Evolutionary conservation across 2,113 vertebrate genomes (phyloP), one percentile per base, ranked within the genome.

Genomic region (Oxyruncus cristatus): DNA sequence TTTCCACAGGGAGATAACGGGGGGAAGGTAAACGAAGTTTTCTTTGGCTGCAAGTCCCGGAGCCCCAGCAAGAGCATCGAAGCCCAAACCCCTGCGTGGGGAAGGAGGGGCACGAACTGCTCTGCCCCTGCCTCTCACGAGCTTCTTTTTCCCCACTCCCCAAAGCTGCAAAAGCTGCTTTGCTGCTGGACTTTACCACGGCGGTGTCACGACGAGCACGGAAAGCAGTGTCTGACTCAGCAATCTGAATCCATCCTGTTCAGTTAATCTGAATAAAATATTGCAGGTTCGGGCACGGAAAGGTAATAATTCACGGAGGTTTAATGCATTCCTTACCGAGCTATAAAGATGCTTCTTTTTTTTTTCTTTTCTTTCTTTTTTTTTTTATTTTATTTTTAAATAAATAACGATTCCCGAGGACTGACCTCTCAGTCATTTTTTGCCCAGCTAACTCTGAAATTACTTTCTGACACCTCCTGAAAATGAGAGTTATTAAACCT

Each of bases 81-180:
- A 47, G 4, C 14, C 52, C 21, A 39, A 56, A 42, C 9, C 5
- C 23, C 24, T 27, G 4, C 12, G 6, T 67, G 33, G 42, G 65
- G 55, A 56, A 58, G 35, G 35, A 44, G 37, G 32, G 56, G n/a
- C 46, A 62, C 42, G 28, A n/a, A 33, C 26, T n/a, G 14, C 49
- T 62, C 22, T 58, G 33, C 59, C 37, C 5, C 53, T 15, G 33
- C 66, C n/a, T 30, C 66, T 71, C 65, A 28, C 35, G 58, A 67
- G 12, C n/a, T 47, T 5, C 52, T 12, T 28, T 2, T 0, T 5
- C 4, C 28, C n/a, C n/a, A n/a, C n/a, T 19, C 5, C 22, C 35
- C 23, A 52, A 58, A 44, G 7, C 15, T 55, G 37, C 21, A 37
- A 55, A 65, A 20, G 14, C 30, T 56, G 22, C 50, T 91, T 61